Conservation (phyloP, 1,140 invertebrate species). For the Cepaea nemoralis region DNA sequence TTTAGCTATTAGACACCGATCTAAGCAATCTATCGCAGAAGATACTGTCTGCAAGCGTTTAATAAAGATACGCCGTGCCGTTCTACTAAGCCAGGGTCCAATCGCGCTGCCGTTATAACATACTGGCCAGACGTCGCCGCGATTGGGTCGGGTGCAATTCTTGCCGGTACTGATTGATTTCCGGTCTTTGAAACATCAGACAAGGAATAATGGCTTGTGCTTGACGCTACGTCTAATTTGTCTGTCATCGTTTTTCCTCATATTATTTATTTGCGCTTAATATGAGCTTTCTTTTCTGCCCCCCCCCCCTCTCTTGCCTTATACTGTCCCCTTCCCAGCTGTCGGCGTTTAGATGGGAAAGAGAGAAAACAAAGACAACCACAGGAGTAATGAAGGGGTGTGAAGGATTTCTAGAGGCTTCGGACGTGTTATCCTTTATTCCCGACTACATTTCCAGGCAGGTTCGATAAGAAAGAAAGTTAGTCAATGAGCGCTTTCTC, state of each 20-base stretch:
- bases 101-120: not conserved
- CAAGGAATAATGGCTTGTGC: conserved; percentile 33
- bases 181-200: conserved; percentile 23
- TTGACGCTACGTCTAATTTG: conserved; percentile 27
- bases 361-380: too few relatives aligned
- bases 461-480: too few relatives aligned
- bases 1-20: conserved; percentile 40
- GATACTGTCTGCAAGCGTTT: conserved; percentile 17
- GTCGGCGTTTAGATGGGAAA: too few relatives aligned
- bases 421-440: too few relatives aligned
- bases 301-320: not conserved
- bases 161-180: conserved; percentile 30
- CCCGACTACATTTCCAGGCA: too few relatives aligned
- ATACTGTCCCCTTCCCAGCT: not conserved
- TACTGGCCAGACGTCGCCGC: not conserved
- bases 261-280: conserved; percentile 24
- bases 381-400: too few relatives aligned
- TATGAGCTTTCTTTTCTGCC: too few relatives aligned
- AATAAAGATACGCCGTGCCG: conserved; percentile 32
- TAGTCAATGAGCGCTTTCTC: too few relatives aligned
- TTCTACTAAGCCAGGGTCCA: not conserved
- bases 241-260: conserved; percentile 14
- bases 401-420: too few relatives aligned
- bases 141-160: not conserved
- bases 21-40: conserved; percentile 37